Percentiles rank a stretch among this genome's conserved stretches.
phyloP scores from a whole-genome alignment of 2,888 invertebrate species.

The Globia sparganii region DNA sequence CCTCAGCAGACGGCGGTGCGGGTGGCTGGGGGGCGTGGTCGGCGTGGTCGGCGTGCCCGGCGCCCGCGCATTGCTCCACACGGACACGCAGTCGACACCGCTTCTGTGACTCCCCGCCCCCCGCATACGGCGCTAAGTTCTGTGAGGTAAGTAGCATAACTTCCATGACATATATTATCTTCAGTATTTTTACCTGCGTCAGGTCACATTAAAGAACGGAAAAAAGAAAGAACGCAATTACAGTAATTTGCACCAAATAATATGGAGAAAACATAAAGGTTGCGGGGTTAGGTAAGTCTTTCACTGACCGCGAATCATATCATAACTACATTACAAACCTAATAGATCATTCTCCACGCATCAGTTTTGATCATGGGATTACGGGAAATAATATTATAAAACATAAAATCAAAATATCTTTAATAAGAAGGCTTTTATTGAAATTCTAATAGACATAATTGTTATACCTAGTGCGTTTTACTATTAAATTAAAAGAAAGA shows the following conservation, averaged over 20 bases:
- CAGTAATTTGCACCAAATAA: background rate
- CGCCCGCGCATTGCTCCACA: slow-evolving; percentile 91
- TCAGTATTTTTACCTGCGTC: background rate
- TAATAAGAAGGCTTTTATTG: background rate
- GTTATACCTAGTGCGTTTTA: background rate
- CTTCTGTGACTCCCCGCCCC: slow-evolving; percentile 96
- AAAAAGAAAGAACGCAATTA: background rate
- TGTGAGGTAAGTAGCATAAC: slow-evolving; percentile 92
- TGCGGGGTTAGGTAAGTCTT: background rate
- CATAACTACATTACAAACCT: background rate
- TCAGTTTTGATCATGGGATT: background rate
- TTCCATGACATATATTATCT: too few species aligned
- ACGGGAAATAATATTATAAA: background rate
- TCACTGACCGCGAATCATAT: background rate
- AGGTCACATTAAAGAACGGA: background rate
- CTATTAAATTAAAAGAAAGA: background rate
- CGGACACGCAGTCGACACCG: slow-evolving; percentile 94
- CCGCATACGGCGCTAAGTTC: slow-evolving; percentile 96
- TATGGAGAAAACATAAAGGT: background rate
- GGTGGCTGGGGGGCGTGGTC: slow-evolving; percentile 95
- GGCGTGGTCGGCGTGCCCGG: slow-evolving; percentile 96
- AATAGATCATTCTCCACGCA: background rate
- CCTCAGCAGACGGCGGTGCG: slow-evolving; percentile 92
- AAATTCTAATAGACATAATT: background rate
- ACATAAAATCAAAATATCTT: background rate